A percentile compares a stretch with the other conserved stretches of the same genome.
Conservation (phyloP, 2,888 invertebrate species). For the Athripsodes cinereus region DNA sequence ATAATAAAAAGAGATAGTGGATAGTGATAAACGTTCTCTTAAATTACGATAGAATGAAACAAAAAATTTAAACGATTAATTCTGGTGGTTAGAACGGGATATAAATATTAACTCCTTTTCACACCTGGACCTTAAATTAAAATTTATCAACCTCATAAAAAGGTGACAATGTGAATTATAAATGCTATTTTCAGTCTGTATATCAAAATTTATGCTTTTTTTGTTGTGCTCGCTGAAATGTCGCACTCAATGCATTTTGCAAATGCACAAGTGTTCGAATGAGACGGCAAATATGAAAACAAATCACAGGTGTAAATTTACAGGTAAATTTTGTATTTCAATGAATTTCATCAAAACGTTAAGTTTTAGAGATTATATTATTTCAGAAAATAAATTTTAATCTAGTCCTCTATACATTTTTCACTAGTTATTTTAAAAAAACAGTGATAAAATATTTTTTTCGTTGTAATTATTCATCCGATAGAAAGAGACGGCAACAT, state of each 20-base stretch:
- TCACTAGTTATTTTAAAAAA: too few species aligned
- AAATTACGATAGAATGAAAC: slow-evolving; percentile 21
- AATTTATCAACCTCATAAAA: background rate
- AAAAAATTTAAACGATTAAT: slow-evolving; percentile 11
- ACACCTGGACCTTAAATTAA: background rate
- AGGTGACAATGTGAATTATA: background rate
- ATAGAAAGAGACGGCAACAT: slow-evolving; percentile 18
- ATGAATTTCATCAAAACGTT: too few species aligned
- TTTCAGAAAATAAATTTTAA: too few species aligned
- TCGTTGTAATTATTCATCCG: slow-evolving; percentile 19
- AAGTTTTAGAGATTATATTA: too few species aligned
- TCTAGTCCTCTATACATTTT: too few species aligned
- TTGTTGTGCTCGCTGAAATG: background rate
- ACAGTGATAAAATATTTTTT: too few species aligned
- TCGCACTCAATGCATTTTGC: background rate
- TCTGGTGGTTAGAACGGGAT: background rate
- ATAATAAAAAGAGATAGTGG: slow-evolving; percentile 23
- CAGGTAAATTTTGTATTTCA: background rate
- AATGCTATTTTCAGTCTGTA: too few species aligned
- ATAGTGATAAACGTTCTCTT: slow-evolving; percentile 18
- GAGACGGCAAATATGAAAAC: background rate
- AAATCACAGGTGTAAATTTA: background rate
- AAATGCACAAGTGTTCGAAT: background rate
- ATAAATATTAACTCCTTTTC: background rate
- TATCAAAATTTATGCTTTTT: background rate